These are phyloP conservation scores for Ptychoptera albimana DNA, from an alignment of 2,888 invertebrate species.

Conservation along the genomic window DNA sequence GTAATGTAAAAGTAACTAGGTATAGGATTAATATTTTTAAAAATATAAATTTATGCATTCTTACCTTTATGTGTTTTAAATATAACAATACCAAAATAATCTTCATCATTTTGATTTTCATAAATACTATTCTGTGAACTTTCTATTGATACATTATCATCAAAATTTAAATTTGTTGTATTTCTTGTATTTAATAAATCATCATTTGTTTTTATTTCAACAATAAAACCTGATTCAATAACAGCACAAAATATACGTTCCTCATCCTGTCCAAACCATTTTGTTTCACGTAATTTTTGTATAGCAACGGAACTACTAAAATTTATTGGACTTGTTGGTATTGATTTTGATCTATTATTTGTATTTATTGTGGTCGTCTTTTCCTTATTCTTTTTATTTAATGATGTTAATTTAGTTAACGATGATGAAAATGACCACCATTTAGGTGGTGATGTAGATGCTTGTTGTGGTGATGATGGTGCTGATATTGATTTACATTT, in stretches of 20 bases:
- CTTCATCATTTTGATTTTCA: slow-evolving; percentile 6
- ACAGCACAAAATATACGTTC: slow-evolving; percentile 54
- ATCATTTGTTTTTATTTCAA: slow-evolving; percentile 34
- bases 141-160: neutral
- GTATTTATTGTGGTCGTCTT: slow-evolving; percentile 5
- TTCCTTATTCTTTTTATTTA: no score
- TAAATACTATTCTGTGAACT: neutral
- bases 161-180: neutral
- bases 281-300: slow-evolving; percentile 53
- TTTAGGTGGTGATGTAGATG: slow-evolving; percentile 14
- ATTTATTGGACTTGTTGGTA: slow-evolving; percentile 33
- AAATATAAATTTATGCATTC: slow-evolving; percentile 5
- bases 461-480: no score
- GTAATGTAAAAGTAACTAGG: neutral
- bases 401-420: no score
- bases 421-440: slow-evolving; percentile 21
- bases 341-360: slow-evolving; percentile 15
- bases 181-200: slow-evolving; percentile 5
- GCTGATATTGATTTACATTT: no score
- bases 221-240: slow-evolving; percentile 53
- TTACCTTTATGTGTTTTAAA: slow-evolving; percentile 56
- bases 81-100: slow-evolving; percentile 49
- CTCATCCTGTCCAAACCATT: slow-evolving; percentile 59
- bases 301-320: slow-evolving; percentile 51
- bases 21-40: neutral